These are phyloP conservation scores for Halocaridina rubra DNA, from an alignment of 2,888 invertebrate species.

Conservation along the genomic window DNA sequence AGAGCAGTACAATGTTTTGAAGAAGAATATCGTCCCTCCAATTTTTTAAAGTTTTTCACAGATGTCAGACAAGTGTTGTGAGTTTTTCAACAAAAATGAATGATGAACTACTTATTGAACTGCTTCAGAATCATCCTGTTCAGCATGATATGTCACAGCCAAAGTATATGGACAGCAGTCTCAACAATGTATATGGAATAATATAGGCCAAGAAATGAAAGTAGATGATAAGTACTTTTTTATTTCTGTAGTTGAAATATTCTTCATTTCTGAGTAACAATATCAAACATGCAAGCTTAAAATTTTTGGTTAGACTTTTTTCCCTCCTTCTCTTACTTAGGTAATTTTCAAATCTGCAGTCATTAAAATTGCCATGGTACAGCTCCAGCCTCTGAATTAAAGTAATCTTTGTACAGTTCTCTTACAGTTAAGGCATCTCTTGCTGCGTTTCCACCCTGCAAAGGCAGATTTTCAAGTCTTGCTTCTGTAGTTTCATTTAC, in stretches of 20 bases:
- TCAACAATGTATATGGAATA: no score
- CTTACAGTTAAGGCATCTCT: slow-evolving; percentile 25
- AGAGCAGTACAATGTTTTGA: no score
- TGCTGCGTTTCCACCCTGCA: slow-evolving; percentile 32
- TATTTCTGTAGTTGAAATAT: neutral
- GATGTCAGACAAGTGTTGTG: no score
- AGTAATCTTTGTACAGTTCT: slow-evolving; percentile 28
- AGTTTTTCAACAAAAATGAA: no score
- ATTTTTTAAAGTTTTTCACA: no score
- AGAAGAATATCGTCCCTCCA: no score
- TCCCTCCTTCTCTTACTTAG: neutral
- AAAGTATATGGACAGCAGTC: no score
- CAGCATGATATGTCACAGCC: no score
- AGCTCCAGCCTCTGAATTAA: slow-evolving; percentile 30
- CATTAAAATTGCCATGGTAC: slow-evolving; percentile 31
- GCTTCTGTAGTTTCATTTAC: neutral
- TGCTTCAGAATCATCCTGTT: no score
- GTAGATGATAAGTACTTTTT: no score
- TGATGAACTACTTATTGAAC: no score
- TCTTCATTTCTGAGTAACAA: neutral
- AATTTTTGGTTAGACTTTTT: neutral
- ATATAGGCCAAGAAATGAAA: no score
- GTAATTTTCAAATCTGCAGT: slow-evolving; percentile 30
- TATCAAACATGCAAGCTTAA: neutral
- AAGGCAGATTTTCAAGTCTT: slow-evolving; percentile 20